These are phyloP conservation scores for Laterallus jamaicensis DNA, from an alignment of 2,113 vertebrate genomes.

Conservation along the genomic window DNA sequence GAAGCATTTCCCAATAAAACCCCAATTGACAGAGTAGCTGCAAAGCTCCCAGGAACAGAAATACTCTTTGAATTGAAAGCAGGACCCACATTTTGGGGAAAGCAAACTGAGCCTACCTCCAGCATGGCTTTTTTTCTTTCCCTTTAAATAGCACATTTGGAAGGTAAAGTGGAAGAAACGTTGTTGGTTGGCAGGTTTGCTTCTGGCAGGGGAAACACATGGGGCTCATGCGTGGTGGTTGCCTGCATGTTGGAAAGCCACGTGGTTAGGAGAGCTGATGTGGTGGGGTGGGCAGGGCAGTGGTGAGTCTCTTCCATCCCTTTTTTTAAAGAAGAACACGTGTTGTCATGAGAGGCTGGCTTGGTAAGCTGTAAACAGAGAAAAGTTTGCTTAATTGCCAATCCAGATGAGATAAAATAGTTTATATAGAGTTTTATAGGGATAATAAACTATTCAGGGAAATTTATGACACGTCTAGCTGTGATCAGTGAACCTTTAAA, in stretches of 20 bases:
- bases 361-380: not conserved
- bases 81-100: not conserved
- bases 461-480: not conserved
- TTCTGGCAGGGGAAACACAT: not conserved
- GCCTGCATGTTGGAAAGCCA: not conserved
- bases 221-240: not conserved
- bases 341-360: not conserved
- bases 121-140: not conserved
- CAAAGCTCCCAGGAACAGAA: not conserved
- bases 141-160: not conserved
- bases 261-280: not conserved
- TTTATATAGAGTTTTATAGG: slow-evolving; percentile 16
- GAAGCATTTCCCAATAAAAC: not conserved
- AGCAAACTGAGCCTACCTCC: not conserved
- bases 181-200: not conserved
- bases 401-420: slow-evolving; percentile 13
- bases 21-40: not conserved
- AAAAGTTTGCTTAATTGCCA: not conserved
- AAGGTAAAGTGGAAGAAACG: not conserved
- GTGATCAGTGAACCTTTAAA: not conserved
- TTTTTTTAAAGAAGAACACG: not conserved
- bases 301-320: not conserved
- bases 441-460: slow-evolving; percentile 1
- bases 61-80: not conserved
- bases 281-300: not conserved